Conservation (phyloP, 2,888 invertebrate genomes). For the Drosophila longiperda region DNA sequence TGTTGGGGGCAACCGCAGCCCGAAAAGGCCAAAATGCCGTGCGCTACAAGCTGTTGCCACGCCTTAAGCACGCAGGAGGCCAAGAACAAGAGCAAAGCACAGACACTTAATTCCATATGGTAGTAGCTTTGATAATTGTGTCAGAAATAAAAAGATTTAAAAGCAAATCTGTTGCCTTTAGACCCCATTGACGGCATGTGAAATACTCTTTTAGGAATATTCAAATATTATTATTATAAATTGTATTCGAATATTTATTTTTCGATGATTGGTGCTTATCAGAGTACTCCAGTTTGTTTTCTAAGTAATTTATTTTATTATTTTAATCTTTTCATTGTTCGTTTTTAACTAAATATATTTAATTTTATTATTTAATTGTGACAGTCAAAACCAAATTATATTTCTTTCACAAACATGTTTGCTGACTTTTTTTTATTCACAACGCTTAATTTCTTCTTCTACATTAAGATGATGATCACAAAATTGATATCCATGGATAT, state of each 20-base stretch:
- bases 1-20: conserved; percentile 42
- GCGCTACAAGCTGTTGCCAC: conserved; percentile 52
- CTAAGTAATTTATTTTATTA: not conserved
- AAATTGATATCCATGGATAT: not conserved
- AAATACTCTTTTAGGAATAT: not conserved
- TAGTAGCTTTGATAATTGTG: conserved; percentile 66
- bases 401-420: not conserved
- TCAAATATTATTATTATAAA: not conserved
- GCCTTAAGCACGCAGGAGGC: conserved; percentile 10
- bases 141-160: conserved; percentile 67
- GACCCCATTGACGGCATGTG: conserved; percentile 15
- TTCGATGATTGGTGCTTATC: not conserved
- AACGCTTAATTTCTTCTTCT: not conserved
- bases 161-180: conserved; percentile 19
- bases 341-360: not conserved
- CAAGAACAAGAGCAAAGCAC: not conserved
- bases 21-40: conserved; percentile 43
- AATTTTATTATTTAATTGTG: not conserved
- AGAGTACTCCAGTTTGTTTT: not conserved
- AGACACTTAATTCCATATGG: conserved; percentile 71
- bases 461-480: not conserved
- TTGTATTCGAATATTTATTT: not conserved
- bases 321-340: not conserved
- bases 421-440: not conserved
- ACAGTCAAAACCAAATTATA: not conserved